phyloP scores from a whole-genome alignment of 1,140 invertebrate genomes.

The Tigriopus japonicus region DNA sequence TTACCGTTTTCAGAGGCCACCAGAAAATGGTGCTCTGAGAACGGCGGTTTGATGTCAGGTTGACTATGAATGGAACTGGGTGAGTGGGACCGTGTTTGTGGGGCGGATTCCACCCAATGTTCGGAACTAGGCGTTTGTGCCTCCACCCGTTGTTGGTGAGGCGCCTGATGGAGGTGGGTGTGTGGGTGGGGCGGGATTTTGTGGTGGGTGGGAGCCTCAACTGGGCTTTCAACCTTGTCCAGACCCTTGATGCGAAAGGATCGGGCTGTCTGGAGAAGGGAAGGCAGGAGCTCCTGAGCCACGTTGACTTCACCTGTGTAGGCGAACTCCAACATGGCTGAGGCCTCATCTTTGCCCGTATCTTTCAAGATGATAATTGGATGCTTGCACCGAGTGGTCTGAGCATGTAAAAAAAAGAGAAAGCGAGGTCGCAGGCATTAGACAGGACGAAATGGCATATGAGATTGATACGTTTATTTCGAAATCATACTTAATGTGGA shows the following conservation, averaged over 20 bases:
- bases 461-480: too few species aligned
- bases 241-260: conserved; percentile 13
- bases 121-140: conserved; percentile 12
- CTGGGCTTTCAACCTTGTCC: conserved; percentile 10
- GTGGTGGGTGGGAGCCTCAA: not conserved
- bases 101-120: conserved; percentile 6
- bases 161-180: too few species aligned
- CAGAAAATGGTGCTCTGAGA: conserved; percentile 10
- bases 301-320: conserved; percentile 15
- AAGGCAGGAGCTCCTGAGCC: conserved; percentile 12
- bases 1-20: not conserved
- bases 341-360: conserved; percentile 13
- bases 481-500: too few species aligned
- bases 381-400: conserved; percentile 13
- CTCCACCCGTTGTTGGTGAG: not conserved
- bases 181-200: too few species aligned
- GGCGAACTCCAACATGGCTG: conserved; percentile 13
- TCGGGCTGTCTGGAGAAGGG: conserved; percentile 10
- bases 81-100: conserved; percentile 8
- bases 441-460: too few species aligned
- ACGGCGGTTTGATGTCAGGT: conserved; percentile 11
- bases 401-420: not conserved
- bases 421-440: not conserved
- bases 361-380: conserved; percentile 14
- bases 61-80: conserved; percentile 10